phyloP scores from a whole-genome alignment of 2,888 invertebrate species.

The Emesis russula region DNA sequence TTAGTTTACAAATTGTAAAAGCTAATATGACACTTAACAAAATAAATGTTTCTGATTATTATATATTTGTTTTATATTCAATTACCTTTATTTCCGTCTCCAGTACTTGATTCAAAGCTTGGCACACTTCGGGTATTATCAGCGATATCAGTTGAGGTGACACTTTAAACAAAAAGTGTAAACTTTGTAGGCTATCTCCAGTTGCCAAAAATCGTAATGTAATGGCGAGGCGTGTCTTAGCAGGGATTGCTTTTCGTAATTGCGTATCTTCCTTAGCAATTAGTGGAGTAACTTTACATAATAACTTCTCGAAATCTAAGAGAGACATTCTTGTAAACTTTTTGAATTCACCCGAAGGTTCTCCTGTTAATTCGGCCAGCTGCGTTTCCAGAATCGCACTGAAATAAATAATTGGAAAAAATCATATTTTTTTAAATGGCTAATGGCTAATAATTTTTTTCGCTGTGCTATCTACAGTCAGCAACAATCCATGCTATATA shows the following conservation, averaged over 20 bases:
- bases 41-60: too few species aligned
- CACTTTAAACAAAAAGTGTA: conserved; percentile 73
- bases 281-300: too few species aligned
- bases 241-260: too few species aligned
- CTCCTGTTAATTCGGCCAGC: conserved; percentile 71
- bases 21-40: too few species aligned
- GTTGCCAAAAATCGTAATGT: conserved; percentile 38
- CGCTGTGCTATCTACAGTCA: neutral
- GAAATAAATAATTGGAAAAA: neutral
- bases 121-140: conserved; percentile 68
- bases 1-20: too few species aligned
- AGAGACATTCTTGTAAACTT: conserved; percentile 78
- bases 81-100: neutral
- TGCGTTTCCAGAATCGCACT: conserved; percentile 71
- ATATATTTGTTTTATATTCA: too few species aligned
- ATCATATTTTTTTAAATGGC: too few species aligned
- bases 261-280: too few species aligned
- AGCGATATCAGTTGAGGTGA: conserved; percentile 62
- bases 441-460: too few species aligned
- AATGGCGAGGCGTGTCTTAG: too few species aligned
- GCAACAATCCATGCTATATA: too few species aligned
- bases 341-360: conserved; percentile 73
- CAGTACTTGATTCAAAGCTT: conserved; percentile 50
- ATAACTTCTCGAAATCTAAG: conserved; percentile 55
- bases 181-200: conserved; percentile 42